Evolutionary conservation across 2,113 vertebrate genomes (phyloP), one percentile per base, ranked within the genome.

Genomic region (Ptychochromis oligacanthus): DNA sequence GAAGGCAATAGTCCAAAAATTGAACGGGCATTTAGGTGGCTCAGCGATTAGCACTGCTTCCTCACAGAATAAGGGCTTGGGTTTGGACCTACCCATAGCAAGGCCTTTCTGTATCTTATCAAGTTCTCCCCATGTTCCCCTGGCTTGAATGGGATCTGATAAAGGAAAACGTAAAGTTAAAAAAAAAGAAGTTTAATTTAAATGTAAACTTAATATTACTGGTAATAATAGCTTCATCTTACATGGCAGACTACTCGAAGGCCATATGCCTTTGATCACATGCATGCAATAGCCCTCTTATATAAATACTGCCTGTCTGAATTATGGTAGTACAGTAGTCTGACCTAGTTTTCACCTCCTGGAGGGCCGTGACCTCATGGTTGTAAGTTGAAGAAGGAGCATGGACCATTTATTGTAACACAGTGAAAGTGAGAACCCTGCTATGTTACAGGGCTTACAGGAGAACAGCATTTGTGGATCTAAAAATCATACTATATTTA

Each of bases 281-380:
- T n/a, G n/a, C n/a, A n/a, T n/a, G n/a, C n/a, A n/a, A n/a, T n/a
- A n/a, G n/a, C n/a, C n/a, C n/a, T 17, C 17, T 31, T 75, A 56
- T 54, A 40, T 36, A 40, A 57, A 26, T 56, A 58, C 38, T 59
- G 58, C 76, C 79, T 75, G 43, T 36, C 28, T 77, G 46, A 77
- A 24, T 79, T 52, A 26, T 56, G 5, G 18, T 36, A 46, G 14
- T 6, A 7, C 26, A 62, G 62, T 75, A 83, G 64, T 9, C 18
- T 86, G 89, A 81, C 80, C 88, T 38, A 74, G 60, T 79, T 87
- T 83, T 85, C 55, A 89, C 84, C 89, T 64, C 79, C 52, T 80
- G 58, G 14, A 57, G 80, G 79, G 56, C 57, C 4, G 24, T 83
- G 85, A 86, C 83, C 79, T 83, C 31, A 78, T 79, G 77, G 60